Conservation (phyloP, 2,113 vertebrate genomes). For the Phasianus colchicus region DNA sequence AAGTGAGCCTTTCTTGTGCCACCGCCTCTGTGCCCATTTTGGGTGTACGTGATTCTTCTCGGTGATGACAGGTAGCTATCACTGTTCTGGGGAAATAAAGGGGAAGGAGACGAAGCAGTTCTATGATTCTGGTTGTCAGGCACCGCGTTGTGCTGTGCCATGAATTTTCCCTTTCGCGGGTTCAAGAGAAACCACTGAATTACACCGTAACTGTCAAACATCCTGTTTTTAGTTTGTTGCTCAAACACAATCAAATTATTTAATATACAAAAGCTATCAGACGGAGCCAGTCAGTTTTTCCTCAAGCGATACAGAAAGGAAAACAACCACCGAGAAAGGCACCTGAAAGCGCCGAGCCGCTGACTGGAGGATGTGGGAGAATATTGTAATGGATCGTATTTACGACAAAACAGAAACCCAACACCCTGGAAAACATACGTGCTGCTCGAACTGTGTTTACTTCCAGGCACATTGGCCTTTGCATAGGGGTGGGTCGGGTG, state of each 20-base stretch:
- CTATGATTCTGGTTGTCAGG: not conserved
- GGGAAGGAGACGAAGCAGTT: conserved; percentile 26
- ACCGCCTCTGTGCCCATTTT: not conserved
- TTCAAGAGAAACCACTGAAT: conserved; percentile 29
- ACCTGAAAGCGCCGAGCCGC: conserved; percentile 68
- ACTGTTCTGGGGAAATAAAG: conserved; percentile 59
- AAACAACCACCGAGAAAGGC: conserved; percentile 68
- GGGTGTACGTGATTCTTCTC: not conserved
- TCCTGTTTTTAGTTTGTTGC: conserved; percentile 74
- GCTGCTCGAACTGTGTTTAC: conserved; percentile 66
- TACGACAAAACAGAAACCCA: conserved; percentile 76
- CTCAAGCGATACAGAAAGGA: conserved; percentile 45
- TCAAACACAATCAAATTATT: conserved; percentile 75
- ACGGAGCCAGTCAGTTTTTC: conserved; percentile 38
- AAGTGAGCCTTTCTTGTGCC: not conserved
- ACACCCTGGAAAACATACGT: conserved; percentile 68
- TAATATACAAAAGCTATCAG: conserved; percentile 71
- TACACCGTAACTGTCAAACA: conserved; percentile 33
- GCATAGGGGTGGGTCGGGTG: conserved; percentile 67
- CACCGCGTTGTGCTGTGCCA: not conserved
- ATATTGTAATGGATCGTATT: conserved; percentile 69
- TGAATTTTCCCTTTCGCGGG: conserved; percentile 31
- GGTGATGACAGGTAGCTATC: conserved; percentile 43
- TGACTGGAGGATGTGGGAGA: conserved; percentile 45
- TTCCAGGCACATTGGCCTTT: conserved; percentile 65